phyloP scores from a whole-genome alignment of 2,113 vertebrate species.

The Pelobates fuscus region DNA sequence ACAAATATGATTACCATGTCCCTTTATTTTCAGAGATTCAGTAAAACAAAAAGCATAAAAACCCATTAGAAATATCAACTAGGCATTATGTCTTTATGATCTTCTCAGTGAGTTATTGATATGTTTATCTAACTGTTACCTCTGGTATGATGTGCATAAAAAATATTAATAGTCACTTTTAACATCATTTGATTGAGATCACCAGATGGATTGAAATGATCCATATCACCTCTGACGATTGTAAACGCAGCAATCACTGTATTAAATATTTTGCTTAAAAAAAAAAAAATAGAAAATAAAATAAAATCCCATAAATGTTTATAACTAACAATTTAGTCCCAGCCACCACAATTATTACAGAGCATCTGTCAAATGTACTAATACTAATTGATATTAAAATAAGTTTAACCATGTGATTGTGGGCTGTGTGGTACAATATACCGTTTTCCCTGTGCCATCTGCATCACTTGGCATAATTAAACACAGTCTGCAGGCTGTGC shows the following conservation, averaged over 20 bases:
- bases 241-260: not conserved
- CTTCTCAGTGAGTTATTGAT: not conserved
- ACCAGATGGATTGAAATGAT: not conserved
- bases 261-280: not conserved
- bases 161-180: too few species aligned
- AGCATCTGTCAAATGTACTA: conserved; percentile 45
- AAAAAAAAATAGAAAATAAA: not conserved
- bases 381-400: conserved; percentile 41
- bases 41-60: too few species aligned
- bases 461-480: conserved; percentile 30
- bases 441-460: conserved; percentile 26
- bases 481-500: not conserved
- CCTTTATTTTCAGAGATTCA: too few species aligned
- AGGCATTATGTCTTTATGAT: too few species aligned
- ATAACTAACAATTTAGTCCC: conserved; percentile 25
- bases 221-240: not conserved
- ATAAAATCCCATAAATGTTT: conserved; percentile 30
- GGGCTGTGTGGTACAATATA: not conserved
- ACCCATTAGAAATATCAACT: too few species aligned
- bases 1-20: too few species aligned
- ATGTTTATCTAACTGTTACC: not conserved
- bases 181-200: not conserved
- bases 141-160: not conserved
- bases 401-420: conserved; percentile 40
- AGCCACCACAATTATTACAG: conserved; percentile 37